Base-by-base conservation (phyloP, 2,113 vertebrate genomes). In the Sardina pilchardus region DNA sequence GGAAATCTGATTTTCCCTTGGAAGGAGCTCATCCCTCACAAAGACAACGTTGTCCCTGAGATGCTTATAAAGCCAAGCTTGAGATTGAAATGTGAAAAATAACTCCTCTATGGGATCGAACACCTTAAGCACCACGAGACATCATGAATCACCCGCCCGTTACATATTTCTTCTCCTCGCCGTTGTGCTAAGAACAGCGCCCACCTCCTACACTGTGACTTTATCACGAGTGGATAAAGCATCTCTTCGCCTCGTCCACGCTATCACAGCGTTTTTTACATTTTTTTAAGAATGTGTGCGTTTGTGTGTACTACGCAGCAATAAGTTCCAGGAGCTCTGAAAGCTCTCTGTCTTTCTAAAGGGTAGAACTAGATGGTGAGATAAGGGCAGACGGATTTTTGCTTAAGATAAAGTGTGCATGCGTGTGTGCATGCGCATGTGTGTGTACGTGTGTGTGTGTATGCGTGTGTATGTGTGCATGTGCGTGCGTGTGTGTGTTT, bases 61-160 rank as follows among this genome's bases (percentile, higher is more conserved):
- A 93, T 53, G 84, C 83, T 85, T 87, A 86, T 88, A 86, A 92
- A 91, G 90, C 86, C 82, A 86, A 88, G 88, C 89, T 89, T 90
- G 90, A 92, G 92, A 94, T 93, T 93, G 91, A 93, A 94, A 94
- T 87, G 88, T 93, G 92, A 93, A 94, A 93, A 93, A 94, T 90
- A 92, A 86, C 88, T 87, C 80, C 89, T 89, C 90, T 83, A 26
- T 21, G 6, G 88, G 88, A 92, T 87, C 90, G 90, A 91, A 89
- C 89, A 84, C 83, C 83, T 86, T 84, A 86, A 88, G 89, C 84
- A 88, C 50, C 88, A 86, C 90, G 26, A 89, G 87, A 67, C 50
- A 81, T 83, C 85, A 86, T 89, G 87, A 90, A 91, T 91, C 85
- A 90, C 84, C 85, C 45, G 59, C 81, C 50, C 80, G 78, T 84